These are phyloP conservation scores for Calidris pugnax DNA, from an alignment of 2,113 vertebrate species.

Conservation along the genomic window DNA sequence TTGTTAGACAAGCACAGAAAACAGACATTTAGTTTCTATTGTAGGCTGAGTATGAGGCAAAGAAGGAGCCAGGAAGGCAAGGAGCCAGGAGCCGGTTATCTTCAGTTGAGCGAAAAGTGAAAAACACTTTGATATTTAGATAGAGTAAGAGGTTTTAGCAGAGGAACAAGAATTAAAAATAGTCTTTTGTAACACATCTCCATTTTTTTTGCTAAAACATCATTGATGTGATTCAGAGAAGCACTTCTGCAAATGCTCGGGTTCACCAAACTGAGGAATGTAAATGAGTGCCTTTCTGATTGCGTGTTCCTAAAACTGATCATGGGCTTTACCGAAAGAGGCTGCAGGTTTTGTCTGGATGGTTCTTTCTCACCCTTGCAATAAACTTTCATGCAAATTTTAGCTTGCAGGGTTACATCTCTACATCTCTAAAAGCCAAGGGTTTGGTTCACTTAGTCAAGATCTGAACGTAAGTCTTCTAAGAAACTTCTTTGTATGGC, in stretches of 20 bases:
- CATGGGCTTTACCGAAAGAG: neutral
- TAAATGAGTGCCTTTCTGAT: neutral
- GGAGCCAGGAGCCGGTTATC: neutral
- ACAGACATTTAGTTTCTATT: neutral
- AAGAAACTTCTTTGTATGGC: neutral
- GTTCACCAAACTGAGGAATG: slow-evolving; percentile 15
- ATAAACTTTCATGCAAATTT: slow-evolving; percentile 31
- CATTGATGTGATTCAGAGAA: neutral
- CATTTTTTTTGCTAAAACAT: neutral
- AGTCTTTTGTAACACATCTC: neutral
- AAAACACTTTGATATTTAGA: neutral
- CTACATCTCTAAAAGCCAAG: neutral
- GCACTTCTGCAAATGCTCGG: neutral
- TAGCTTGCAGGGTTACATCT: neutral
- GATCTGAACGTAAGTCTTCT: neutral
- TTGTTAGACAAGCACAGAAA: neutral
- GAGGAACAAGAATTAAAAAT: neutral
- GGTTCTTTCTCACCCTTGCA: neutral
- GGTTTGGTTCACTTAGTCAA: neutral
- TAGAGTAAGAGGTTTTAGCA: neutral
- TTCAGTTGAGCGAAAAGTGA: neutral
- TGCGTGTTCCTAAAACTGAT: neutral
- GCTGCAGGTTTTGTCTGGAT: neutral
- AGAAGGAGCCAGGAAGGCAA: neutral
- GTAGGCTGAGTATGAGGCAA: neutral